A percentile compares a stretch with the other conserved stretches of the same genome.
Conservation (phyloP, 2,888 invertebrate genomes). For the Abscondita cerata region DNA sequence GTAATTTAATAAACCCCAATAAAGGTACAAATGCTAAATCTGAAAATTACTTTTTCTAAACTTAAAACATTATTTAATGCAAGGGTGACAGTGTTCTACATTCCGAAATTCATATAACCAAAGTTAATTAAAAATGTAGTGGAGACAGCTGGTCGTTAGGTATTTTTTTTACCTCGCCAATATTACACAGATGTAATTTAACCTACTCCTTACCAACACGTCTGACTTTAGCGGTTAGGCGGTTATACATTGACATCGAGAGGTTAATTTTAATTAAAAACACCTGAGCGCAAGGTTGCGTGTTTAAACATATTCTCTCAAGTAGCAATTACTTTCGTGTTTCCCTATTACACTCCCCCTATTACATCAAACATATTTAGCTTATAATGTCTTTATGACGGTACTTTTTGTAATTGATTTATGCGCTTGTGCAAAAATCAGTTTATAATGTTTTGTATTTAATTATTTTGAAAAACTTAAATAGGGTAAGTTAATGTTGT, state of each 20-base stretch:
- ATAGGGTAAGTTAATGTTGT: too few relatives aligned
- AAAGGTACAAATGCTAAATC: too few relatives aligned
- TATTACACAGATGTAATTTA: constrained; percentile 33
- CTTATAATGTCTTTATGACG: background rate
- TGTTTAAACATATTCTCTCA: constrained; percentile 36
- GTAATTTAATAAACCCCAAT: too few relatives aligned
- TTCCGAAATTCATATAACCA: constrained; percentile 24
- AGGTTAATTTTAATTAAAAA: constrained; percentile 41
- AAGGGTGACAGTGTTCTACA: too few relatives aligned
- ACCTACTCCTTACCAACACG: constrained; percentile 23
- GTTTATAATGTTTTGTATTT: background rate
- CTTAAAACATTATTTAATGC: too few relatives aligned
- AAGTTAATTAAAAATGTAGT: constrained; percentile 34
- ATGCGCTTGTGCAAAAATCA: background rate
- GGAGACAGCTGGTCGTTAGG: constrained; percentile 28
- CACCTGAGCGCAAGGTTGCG: constrained; percentile 37
- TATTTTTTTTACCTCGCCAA: constrained; percentile 20
- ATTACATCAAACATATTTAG: constrained; percentile 20
- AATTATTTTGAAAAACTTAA: too few relatives aligned
- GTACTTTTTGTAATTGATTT: background rate
- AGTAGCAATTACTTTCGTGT: constrained; percentile 29
- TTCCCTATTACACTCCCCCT: constrained; percentile 24
- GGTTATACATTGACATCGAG: constrained; percentile 37
- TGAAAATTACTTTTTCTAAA: too few relatives aligned
- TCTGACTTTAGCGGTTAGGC: constrained; percentile 27